Percentiles rank a stretch among this genome's conserved stretches.
Evolutionary conservation across 2,797 vertebrate species (phyloP).

Genomic region (Aldrovandia affinis): DNA sequence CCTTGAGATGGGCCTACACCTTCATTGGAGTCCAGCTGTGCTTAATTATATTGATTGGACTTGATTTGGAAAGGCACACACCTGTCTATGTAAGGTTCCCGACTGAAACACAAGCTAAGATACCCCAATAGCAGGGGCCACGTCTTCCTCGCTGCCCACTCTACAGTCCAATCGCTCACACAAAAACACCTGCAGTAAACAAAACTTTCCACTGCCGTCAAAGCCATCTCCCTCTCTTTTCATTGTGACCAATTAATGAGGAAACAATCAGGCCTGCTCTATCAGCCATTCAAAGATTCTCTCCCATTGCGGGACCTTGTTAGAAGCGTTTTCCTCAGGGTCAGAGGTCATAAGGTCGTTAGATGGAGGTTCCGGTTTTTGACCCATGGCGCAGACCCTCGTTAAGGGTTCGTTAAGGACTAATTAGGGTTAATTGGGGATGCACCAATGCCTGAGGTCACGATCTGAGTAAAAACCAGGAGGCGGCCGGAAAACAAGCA

Average conservation of each 20-base stretch:
- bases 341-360: neutral
- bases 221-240: neutral
- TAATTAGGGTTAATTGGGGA: neutral
- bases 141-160: neutral
- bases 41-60: too few relatives aligned
- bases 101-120: conserved; percentile 62
- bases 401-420: neutral
- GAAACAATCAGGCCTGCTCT: neutral
- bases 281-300: neutral
- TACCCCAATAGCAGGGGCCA: conserved; percentile 56
- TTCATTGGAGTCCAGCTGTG: too few relatives aligned
- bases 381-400: neutral
- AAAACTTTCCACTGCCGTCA: neutral
- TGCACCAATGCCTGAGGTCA: too few relatives aligned
- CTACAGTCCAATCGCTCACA: neutral
- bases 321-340: neutral
- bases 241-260: neutral
- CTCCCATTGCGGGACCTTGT: neutral
- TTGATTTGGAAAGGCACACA: conserved; percentile 41
- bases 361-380: neutral
- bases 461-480: neutral
- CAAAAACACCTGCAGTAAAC: neutral
- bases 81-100: conserved; percentile 50
- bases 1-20: too few relatives aligned
- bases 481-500: neutral